Base-by-base conservation (phyloP, 2,113 vertebrate species). In the Nesogale talazaci region DNA sequence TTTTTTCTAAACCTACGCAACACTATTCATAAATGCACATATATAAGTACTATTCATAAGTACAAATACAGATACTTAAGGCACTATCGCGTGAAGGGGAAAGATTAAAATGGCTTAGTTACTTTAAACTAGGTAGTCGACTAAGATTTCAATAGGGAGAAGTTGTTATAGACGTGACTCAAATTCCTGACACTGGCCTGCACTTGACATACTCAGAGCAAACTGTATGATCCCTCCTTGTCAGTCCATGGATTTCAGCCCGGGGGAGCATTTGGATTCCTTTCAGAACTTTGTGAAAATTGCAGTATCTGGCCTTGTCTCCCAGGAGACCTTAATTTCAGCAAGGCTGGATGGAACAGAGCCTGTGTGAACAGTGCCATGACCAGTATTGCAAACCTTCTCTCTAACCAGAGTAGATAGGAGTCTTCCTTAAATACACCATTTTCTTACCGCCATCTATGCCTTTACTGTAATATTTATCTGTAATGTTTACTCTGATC, bases 11-110 rank as follows among this genome's bases (percentile, higher is more conserved):
- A 77, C 61, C n/a, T 82, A 17, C 9, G 61, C 78, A 23, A 36
- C 88, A 27, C 90, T 75, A 57, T 86, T 67, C 38, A 31, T 90
- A 85, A 46, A n/a, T n/a, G n/a, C n/a, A n/a, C n/a, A n/a, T n/a
- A n/a, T n/a, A n/a, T n/a, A n/a, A n/a, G n/a, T n/a, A n/a, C n/a
- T n/a, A n/a, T n/a, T n/a, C n/a, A n/a, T 56, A 72, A 77, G 23
- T 23, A 76, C 70, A 36, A 61, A 52, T 80, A 36, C 61, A 59
- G 78, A 56, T 57, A 72, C 36, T 11, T 46, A 36, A 92, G 52
- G 29, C n/a, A 16, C 2, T 70, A 63, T 27, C 38, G 87, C 34
- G 46, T 52, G 46, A 52, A 52, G 46, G 63, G 23, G 25, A 29
- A 22, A 89, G 46, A 4, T 22, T 25, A 83, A 82, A 80, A 46